Evolutionary conservation across 2,797 vertebrate species (phyloP).

Genomic region (Manis crassicaudata): DNA sequence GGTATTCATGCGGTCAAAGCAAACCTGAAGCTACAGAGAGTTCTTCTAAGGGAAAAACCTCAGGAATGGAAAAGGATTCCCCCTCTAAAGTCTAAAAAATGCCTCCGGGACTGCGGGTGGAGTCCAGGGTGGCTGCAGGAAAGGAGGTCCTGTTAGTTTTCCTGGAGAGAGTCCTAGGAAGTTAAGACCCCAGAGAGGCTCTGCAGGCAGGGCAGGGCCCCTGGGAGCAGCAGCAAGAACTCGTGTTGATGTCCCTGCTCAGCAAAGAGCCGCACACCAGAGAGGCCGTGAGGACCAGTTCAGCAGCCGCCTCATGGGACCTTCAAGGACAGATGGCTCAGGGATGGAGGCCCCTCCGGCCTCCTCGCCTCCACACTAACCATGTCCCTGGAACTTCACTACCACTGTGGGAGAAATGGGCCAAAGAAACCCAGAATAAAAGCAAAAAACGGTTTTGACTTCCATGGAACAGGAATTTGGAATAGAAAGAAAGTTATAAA

Average conservation of each 20-base stretch:
- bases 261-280: rapidly evolving
- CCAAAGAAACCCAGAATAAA: neutral
- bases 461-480: neutral
- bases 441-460: neutral
- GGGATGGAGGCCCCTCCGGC: neutral
- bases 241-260: neutral
- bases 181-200: too few species aligned
- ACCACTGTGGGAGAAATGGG: neutral
- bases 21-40: neutral
- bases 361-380: neutral
- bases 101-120: too few species aligned
- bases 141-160: neutral
- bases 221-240: neutral
- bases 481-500: neutral
- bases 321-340: neutral
- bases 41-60: neutral
- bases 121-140: neutral
- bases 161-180: neutral
- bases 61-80: neutral
- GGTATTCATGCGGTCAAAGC: neutral
- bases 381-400: neutral
- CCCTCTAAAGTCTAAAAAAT: neutral
- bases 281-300: neutral
- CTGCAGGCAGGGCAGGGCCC: neutral
- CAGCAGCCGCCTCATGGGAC: neutral